phyloP scores from a whole-genome alignment of 2,797 vertebrate genomes.

The Esox lucius region DNA sequence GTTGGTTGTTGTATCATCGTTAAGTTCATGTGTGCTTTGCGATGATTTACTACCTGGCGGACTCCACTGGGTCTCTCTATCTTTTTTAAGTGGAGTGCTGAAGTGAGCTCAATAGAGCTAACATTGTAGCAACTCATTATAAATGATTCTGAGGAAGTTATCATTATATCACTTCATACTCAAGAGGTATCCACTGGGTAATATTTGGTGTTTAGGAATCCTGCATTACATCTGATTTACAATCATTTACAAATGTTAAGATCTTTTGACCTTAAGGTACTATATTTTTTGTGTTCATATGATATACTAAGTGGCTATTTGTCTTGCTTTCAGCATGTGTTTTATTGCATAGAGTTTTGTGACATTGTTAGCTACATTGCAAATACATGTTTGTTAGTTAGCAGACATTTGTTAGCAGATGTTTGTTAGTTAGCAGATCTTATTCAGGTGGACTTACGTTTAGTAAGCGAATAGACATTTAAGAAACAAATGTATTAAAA shows the following conservation, averaged over 20 bases:
- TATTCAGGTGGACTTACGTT: no score
- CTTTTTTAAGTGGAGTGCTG: conserved; percentile 29
- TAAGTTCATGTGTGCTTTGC: conserved; percentile 48
- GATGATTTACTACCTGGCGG: conserved; percentile 21
- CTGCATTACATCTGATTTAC: not conserved
- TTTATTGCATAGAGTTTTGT: not conserved
- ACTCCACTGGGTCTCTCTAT: conserved; percentile 38
- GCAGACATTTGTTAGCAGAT: no score
- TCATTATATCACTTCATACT: not conserved
- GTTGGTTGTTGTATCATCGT: conserved; percentile 35
- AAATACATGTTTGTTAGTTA: no score
- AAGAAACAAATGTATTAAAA: no score
- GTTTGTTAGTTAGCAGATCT: no score
- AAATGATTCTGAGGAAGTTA: conserved; percentile 1
- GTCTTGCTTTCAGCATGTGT: not conserved
- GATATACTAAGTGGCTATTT: not conserved
- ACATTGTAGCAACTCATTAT: conserved; percentile 16
- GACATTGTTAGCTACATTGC: not conserved
- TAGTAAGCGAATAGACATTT: no score
- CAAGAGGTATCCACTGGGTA: not conserved
- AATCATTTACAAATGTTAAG: not conserved
- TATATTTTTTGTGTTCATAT: not conserved
- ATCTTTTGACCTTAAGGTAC: not conserved
- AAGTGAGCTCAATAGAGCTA: conserved; percentile 19
- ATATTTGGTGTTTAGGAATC: not conserved